Base-by-base conservation (phyloP, 2,888 invertebrate species). In the Zeuzera pyrina region DNA sequence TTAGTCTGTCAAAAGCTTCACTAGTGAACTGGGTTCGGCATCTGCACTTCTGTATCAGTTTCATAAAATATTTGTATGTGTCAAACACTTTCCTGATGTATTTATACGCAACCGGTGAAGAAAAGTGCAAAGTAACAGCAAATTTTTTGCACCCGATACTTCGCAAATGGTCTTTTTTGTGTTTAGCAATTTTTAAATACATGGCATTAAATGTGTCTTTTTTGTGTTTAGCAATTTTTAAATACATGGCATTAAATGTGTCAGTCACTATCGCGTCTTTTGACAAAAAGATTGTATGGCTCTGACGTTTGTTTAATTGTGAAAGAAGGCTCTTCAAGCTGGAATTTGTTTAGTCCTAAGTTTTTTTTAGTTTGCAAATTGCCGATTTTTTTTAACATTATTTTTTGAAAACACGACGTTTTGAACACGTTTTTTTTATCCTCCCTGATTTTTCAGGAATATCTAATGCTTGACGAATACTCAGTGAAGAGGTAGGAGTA, bases 41-140 rank as follows among this genome's bases (percentile, higher is more conserved):
- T 35, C 27, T 21, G 35, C 14, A 29, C 23, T 37, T 14, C 14
- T 16, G 12, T 37, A 40, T 37, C 40, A 37, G 3, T 32, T 30
- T 4, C 8, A 16, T 10, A 40, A 21, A 2, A 33, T 35, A 3
- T 31, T 28, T n/a, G 35, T 31, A 6, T 36, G 28, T 27, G 12
- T 34, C 15, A 26, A 33, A 36, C 3, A 8, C 27, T 26, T 23
- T 11, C 10, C 34, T 8, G 5, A 36, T 12, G 23, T 36, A 39
- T 4, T 8, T 21, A 12, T 36, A 38, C 10, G 34, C 29, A 8
- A 29, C 15, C 3, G 41, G 38, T 1, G 36, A 38, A 11, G 36
- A 40, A 29, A 39, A 38, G 27, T 42, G 34, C 6, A 40, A 28
- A n/a, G 33, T 42, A 3, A 39, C 11, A 6, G 33, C 35, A 41